Evolutionary conservation across 1,140 invertebrate species (phyloP), one percentile per base, ranked within the genome.

Genomic region (Drosophila lini): DNA sequence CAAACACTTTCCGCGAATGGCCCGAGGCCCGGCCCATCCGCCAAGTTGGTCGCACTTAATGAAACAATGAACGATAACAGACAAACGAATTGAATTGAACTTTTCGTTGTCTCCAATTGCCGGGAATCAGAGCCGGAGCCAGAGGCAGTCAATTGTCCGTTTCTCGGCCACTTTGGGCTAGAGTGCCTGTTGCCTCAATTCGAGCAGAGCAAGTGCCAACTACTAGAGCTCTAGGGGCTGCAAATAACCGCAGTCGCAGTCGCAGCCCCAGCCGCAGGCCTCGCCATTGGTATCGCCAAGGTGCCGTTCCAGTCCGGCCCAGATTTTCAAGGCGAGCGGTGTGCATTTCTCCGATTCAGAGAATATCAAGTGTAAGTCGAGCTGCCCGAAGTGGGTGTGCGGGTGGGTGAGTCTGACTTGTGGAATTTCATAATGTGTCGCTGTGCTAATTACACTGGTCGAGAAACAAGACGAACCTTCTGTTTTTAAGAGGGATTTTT

Each of bases 261-360:
- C 50, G 7, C 50, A 36, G 28, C 7, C 16, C 19, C 25, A 47
- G 38, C 42, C 68, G 16, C 69, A 59, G 44, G 52, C 52, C 65
- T 70, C 53, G 65, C 16, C 68, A 47, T 63, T 67, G 19, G 22
- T 41, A 57, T 44, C 50, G 58, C 13, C 60, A 81, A 79, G 74
- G 63, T 70, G 74, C 63, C 64, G 61, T 55, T 67, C 45, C 76
- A 86, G 82, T 86, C 60, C 58, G 52, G 53, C 70, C 78, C 65
- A 68, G 82, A 81, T 78, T 81, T 76, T 59, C 70, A 68, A 63
- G 32, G 75, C 48, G 67, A 53, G 61, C 65, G 61, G 79, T 74
- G 76, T 60, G 57, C 52, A 47, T 48, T 57, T 57, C 68, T 70
- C 48, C 40, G 34, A 62, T 38, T 11, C 32, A 36, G 7, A 36